Base-by-base conservation (phyloP, 2,113 vertebrate genomes). In the Muntiacus muntjak region DNA sequence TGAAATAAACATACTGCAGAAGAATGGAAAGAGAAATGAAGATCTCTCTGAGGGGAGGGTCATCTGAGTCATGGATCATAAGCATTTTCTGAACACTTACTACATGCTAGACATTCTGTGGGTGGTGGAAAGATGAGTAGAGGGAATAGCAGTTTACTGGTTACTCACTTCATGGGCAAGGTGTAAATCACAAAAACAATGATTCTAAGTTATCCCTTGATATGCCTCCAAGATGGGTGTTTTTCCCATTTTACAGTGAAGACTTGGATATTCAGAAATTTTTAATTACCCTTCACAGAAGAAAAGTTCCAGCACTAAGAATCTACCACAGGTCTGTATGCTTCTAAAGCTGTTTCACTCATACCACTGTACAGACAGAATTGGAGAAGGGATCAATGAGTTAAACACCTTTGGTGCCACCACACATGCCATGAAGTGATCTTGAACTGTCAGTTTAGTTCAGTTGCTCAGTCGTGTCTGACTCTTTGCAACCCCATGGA, bases 341-440 rank as follows among this genome's bases (percentile, higher is more conserved):
- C 36, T 78, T 87, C 62, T 74, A n/a, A 93, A 57, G 64, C 45
- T 60, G 5, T 76, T 94, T 74, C 9, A 25, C 23, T 82, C 83
- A 25, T 2, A 4, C n/a, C 54, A 21, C 6, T 86, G 36, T 76
- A 4, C 7, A 78, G 91, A 60, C 16, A 43, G 45, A 67, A 62
- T 45, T 91, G 81, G 89, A 91, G 95, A 97, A 95, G 26, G 3
- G 36, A 79, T 79, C 83, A 19, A 17, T 10, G 15, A n/a, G 62
- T 47, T 25, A 36, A 43, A 74, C 30, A 21, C 4, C 30, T 15
- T 8, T 14, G 7, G 6, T 62, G 76, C n/a, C 50, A 30, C 19
- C 54, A 55, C 0, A 14, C 4, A 16, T 58, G 8, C 40, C 5
- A 6, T 14, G 19, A 85, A 90, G 6, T 55, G 50, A 85, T 26